Conservation (phyloP, 2,113 vertebrate species). For the Struthio camelus region DNA sequence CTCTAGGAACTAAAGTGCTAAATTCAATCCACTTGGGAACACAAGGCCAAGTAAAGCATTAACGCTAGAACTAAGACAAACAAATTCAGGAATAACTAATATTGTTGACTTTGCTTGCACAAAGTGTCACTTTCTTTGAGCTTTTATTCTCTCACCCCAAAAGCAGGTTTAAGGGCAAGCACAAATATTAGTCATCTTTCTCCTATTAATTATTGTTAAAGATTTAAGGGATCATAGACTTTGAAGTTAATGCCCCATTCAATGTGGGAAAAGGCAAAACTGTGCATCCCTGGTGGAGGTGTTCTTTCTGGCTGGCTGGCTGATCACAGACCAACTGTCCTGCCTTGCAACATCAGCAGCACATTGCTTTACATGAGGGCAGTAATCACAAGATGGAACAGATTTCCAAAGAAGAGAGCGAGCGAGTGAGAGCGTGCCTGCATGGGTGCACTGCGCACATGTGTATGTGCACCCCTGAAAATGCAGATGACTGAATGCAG, state of each 20-base stretch:
- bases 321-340: constrained; percentile 56
- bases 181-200: constrained; percentile 78
- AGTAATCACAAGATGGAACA: background rate
- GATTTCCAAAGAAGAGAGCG: background rate
- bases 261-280: constrained; percentile 78
- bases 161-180: constrained; percentile 53
- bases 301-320: constrained; percentile 73
- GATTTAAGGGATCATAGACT: constrained; percentile 83
- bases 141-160: constrained; percentile 14
- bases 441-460: background rate
- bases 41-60: constrained; percentile 74
- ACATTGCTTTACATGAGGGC: background rate
- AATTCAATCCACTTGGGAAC: constrained; percentile 32
- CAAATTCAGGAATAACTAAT: constrained; percentile 62
- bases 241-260: constrained; percentile 76
- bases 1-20: constrained; percentile 34
- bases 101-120: constrained; percentile 45
- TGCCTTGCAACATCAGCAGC: constrained; percentile 7
- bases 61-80: constrained; percentile 68
- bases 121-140: constrained; percentile 59
- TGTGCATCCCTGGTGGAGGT: constrained; percentile 62
- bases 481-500: accelerated
- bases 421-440: accelerated
- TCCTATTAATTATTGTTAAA: constrained; percentile 82
- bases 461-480: background rate